Evolutionary conservation across 2,113 vertebrate species (phyloP), one percentile per base, ranked within the genome.

Genomic region (Cinclus mexicanus): DNA sequence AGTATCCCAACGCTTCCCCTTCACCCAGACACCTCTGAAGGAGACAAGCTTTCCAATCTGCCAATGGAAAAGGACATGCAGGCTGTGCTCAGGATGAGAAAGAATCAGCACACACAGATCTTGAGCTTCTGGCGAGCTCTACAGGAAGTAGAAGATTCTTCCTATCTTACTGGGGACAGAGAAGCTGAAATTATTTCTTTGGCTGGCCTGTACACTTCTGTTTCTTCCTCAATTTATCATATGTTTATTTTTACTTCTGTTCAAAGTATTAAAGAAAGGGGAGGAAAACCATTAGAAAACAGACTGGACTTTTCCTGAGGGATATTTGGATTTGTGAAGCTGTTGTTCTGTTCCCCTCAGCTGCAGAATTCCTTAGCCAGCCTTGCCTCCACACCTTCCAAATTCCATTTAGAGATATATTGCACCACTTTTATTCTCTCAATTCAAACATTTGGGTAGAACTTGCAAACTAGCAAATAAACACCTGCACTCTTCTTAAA

Each of bases 221-320:
- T 69, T 89, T 76, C 42, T 93, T 92, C 86, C 76, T 81, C 95
- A 94, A 95, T 93, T 94, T 94, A 91, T 85, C 19, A 1, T 49
- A 25, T 39, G 57, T 80, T 91, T 91, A 75, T 90, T 87, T 90
- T 82, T 70, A 69, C 63, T 89, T 57, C 87, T 90, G 39, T 52
- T 83, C 56, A 55, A 76, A 89, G 35, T 57, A 93, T 77, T 83
- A 91, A 94, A 85, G 65, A 87, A 81, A 95, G 23, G 19, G 39
- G 23, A 64, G 12, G 33, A n/a, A 83, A 87, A 49, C 28, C 50
- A 56, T 80, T 60, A 64, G 53, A 44, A 92, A 89, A 75, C 6
- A 85, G 53, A 29, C 24, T 65, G 55, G 22, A 14, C 28, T 82
- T 90, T 89, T 91, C 52, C 44, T 63, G 49, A 28, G 49, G 28